phyloP scores from a whole-genome alignment of 1,140 invertebrate genomes.

The Micrasema longulum region DNA sequence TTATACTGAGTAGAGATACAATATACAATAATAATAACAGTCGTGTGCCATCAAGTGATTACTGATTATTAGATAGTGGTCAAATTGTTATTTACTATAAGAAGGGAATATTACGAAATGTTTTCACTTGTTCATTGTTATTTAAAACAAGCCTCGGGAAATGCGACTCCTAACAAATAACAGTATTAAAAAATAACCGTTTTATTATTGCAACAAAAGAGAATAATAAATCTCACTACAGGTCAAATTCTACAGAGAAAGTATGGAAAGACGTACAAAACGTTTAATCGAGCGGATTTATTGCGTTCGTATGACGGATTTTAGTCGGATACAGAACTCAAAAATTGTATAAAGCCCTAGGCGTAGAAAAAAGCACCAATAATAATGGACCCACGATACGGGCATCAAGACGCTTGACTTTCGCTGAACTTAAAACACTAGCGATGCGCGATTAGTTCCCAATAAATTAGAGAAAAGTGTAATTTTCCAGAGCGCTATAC shows the following conservation, averaged over 20 bases:
- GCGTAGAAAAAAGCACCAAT: conserved; percentile 8
- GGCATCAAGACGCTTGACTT: conserved; percentile 4
- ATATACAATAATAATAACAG: too few relatives aligned
- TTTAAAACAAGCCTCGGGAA: background rate
- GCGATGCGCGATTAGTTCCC: conserved; percentile 11
- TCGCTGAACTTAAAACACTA: conserved; percentile 12
- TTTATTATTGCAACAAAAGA: conserved; percentile 7
- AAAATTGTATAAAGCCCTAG: conserved; percentile 1
- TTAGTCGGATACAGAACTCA: background rate
- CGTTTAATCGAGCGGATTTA: conserved; percentile 23
- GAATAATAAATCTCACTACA: conserved; percentile 5
- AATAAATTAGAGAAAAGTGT: conserved; percentile 28
- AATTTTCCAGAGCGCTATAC: conserved; percentile 9
- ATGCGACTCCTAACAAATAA: background rate
- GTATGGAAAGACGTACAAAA: conserved; percentile 20
- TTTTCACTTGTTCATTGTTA: conserved; percentile 29
- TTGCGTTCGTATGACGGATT: conserved; percentile 5
- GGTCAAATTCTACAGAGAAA: conserved; percentile 25
- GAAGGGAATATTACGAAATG: too few relatives aligned
- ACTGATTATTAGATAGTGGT: too few relatives aligned
- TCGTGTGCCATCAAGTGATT: too few relatives aligned
- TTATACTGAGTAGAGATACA: too few relatives aligned
- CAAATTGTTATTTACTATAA: too few relatives aligned
- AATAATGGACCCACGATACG: conserved; percentile 11
- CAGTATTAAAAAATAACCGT: conserved; percentile 11